phyloP scores from a whole-genome alignment of 2,113 vertebrate species.

The Emydura subglobosa region DNA sequence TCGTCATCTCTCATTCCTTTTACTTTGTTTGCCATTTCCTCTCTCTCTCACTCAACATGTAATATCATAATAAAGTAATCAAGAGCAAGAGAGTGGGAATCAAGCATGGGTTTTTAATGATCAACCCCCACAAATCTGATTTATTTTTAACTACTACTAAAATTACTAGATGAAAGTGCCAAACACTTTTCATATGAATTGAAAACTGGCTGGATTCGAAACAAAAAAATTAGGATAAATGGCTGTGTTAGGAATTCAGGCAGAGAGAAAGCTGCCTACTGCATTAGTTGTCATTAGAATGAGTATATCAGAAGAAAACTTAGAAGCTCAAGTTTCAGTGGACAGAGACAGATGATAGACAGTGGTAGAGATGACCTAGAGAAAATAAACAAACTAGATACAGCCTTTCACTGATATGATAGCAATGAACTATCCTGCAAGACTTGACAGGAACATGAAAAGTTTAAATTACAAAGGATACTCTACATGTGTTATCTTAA shows the following conservation, averaged over 20 bases:
- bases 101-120: background rate
- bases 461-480: background rate
- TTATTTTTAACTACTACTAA: background rate
- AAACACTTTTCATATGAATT: background rate
- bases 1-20: background rate
- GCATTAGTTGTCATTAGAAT: background rate
- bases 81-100: background rate
- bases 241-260: background rate
- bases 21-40: background rate
- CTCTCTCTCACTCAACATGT: background rate
- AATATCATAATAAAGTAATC: background rate
- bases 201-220: background rate
- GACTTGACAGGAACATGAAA: background rate
- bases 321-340: background rate
- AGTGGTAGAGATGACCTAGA: background rate
- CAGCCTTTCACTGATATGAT: background rate
- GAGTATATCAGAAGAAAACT: background rate
- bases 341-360: background rate
- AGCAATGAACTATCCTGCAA: background rate
- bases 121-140: background rate
- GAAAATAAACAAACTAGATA: background rate
- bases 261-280: background rate
- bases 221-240: background rate
- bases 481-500: background rate
- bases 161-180: background rate